These are phyloP conservation scores for Ectemnius continuus DNA, from an alignment of 2,888 invertebrate genomes.

Conservation along the genomic window DNA sequence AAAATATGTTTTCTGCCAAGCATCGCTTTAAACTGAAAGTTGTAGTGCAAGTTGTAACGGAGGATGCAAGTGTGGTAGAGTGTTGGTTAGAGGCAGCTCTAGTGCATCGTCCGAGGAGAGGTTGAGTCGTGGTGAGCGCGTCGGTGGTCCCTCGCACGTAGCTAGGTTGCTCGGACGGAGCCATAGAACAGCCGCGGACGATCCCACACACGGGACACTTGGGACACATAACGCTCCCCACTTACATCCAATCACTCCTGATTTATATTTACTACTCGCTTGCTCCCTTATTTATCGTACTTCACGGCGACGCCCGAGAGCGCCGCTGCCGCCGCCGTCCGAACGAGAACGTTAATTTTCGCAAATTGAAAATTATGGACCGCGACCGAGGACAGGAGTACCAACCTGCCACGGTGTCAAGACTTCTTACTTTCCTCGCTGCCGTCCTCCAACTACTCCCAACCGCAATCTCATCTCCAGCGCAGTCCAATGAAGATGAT, in stretches of 20 bases:
- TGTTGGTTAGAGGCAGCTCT: conserved; percentile 40
- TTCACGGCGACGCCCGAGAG: conserved; percentile 66
- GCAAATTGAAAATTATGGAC: conserved; percentile 77
- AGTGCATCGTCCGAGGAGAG: conserved; percentile 53
- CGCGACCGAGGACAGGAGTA: conserved; percentile 43
- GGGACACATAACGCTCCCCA: conserved; percentile 78
- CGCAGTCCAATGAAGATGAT: too few species aligned
- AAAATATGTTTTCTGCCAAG: too few species aligned
- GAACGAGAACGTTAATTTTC: conserved; percentile 76
- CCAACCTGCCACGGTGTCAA: conserved; percentile 22
- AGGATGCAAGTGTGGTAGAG: neutral
- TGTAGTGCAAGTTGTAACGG: too few species aligned
- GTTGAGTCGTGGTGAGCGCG: conserved; percentile 27
- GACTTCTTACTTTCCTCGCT: neutral
- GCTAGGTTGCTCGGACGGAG: neutral
- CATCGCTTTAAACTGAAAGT: too few species aligned
- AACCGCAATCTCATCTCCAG: too few species aligned
- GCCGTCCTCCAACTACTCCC: too few species aligned
- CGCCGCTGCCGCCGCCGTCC: too few species aligned
- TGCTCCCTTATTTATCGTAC: conserved; percentile 77
- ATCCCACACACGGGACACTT: conserved; percentile 77
- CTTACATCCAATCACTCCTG: conserved; percentile 78
- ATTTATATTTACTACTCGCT: conserved; percentile 78
- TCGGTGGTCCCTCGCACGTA: conserved; percentile 15
- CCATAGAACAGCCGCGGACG: conserved; percentile 66